These are phyloP conservation scores for Hippocampus comes DNA, from an alignment of 2,113 vertebrate species.

Conservation along the genomic window DNA sequence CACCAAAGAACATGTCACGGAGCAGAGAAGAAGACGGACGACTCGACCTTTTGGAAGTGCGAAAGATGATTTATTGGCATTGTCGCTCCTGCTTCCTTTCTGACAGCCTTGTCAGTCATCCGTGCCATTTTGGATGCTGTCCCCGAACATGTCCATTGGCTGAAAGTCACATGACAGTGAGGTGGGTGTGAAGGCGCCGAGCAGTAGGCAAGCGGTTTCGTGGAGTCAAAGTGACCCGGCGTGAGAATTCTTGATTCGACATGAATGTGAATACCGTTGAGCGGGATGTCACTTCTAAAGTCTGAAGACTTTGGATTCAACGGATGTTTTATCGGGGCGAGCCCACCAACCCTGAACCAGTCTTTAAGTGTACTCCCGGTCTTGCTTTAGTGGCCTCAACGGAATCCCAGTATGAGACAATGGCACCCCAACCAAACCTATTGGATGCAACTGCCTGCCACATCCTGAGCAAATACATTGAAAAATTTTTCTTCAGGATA, in stretches of 20 bases:
- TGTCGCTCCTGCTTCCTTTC: slow-evolving; percentile 25
- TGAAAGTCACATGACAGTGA: slow-evolving; percentile 23
- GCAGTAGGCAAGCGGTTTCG: neutral
- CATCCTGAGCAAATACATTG: too few relatives aligned
- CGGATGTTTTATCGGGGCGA: too few relatives aligned
- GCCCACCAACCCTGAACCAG: too few relatives aligned
- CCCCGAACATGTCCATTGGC: slow-evolving; percentile 12
- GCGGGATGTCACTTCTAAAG: neutral
- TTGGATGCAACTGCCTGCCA: neutral
- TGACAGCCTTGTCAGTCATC: slow-evolving; percentile 48
- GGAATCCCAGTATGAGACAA: too few relatives aligned
- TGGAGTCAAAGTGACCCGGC: slow-evolving; percentile 4
- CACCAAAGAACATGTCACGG: slow-evolving; percentile 19
- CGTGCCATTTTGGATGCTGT: slow-evolving; percentile 2
- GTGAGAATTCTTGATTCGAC: slow-evolving; percentile 10
- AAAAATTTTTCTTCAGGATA: slow-evolving; percentile 9
- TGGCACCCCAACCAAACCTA: too few relatives aligned
- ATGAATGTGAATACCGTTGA: neutral
- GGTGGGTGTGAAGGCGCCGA: slow-evolving; percentile 1
- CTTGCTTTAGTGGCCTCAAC: neutral
- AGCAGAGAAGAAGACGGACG: slow-evolving; percentile 16
- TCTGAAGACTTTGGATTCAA: too few relatives aligned
- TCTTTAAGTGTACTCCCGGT: too few relatives aligned
- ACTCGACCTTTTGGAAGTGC: slow-evolving; percentile 25
- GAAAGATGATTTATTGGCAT: slow-evolving; percentile 43